Evolutionary conservation across 2,113 vertebrate species (phyloP).

Genomic region (Alaudala cheleensis): DNA sequence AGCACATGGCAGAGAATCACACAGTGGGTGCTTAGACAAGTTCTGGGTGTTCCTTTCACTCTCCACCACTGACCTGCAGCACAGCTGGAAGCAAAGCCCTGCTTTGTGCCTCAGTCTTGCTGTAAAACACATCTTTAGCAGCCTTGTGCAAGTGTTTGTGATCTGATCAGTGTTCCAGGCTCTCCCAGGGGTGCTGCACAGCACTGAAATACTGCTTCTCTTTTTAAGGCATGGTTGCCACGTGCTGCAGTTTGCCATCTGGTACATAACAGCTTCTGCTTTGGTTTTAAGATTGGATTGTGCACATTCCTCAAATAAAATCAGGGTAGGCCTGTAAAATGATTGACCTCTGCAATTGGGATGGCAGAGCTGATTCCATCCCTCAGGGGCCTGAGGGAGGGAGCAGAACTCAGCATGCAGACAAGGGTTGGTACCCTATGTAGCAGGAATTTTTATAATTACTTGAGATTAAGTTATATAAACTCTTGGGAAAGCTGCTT

Average conservation of each 20-base stretch:
- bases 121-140: not conserved
- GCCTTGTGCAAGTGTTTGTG: not conserved
- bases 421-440: rapidly evolving
- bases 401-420: not conserved
- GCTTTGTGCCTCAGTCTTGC: not conserved
- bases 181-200: not conserved
- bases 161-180: not conserved
- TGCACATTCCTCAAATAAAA: not conserved
- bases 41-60: not conserved
- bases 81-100: not conserved
- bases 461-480: not conserved
- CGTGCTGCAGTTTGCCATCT: not conserved
- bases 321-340: not conserved
- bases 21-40: not conserved
- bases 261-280: not conserved
- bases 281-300: not conserved
- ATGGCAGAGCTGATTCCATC: not conserved
- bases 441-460: not conserved
- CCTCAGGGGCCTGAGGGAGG: not conserved
- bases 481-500: not conserved
- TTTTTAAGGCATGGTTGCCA: not conserved
- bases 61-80: not conserved
- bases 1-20: not conserved
- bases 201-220: not conserved
- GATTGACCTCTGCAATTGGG: not conserved